Base-by-base conservation (phyloP, 2,797 vertebrate species). In the Protosalanx chinensis region DNA sequence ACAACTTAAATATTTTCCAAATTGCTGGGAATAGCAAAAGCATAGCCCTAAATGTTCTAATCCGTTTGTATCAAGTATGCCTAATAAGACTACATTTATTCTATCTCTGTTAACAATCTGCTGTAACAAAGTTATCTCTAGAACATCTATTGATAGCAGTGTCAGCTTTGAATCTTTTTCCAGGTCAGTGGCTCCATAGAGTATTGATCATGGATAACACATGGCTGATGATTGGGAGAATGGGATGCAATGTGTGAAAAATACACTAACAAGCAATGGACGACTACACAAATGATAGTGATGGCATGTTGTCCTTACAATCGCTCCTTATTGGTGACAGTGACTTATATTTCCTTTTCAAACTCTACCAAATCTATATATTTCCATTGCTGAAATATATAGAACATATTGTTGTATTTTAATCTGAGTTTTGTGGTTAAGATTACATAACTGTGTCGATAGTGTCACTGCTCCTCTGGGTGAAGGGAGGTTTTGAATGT, bases 181-280 rank as follows among this genome's bases (percentile, higher is more conserved):
- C 86, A 87, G 92, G 91, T 91, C 91, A 91, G 57, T 84, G 85
- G 76, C 70, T 61, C 70, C 68, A 78, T 78, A 75, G 67, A 78
- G 76, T 77, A 91, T 88, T 81, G 89, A 91, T 91, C 86, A 88
- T 82, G 81, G 91, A 85, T 84, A 79, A 71, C 81, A 85, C 86
- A 80, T 85, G 82, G 82, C 77, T 78, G 76, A 73, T 82, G 74
- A 86, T 78, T 81, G 71, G 64, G 69, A 62, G 20, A 67, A 62
- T 69, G 65, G 69, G 46, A 20, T 20, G 49, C 27, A 67, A 57
- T 46, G 51, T 32, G 76, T 76, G 73, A 80, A 67, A 76, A 70
- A 76, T 16, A 73, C 65, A 73, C 81, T 84, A 86, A 87, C 83
- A 84, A 82, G 84, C 57, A 0, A 13, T 15, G 18, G 13, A n/a